Conservation (phyloP, 2,888 invertebrate species). For the Serrognathus titanus region DNA sequence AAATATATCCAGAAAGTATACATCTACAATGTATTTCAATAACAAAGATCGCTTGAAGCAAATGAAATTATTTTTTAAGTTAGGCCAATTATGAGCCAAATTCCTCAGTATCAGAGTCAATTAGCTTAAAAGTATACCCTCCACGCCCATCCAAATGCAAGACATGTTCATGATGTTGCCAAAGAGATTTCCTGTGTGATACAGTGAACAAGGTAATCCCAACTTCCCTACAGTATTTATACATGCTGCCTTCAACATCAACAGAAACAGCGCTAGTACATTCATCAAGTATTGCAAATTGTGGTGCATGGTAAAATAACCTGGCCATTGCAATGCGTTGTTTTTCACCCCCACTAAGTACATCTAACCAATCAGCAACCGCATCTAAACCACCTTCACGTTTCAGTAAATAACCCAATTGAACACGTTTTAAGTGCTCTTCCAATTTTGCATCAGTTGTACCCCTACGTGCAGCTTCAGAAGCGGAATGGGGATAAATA, state of each 20-base stretch:
- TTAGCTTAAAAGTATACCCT: constrained; percentile 78
- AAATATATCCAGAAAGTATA: too few relatives aligned
- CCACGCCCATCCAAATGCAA: constrained; percentile 96
- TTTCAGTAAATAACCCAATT: constrained; percentile 76
- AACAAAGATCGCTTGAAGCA: too few relatives aligned
- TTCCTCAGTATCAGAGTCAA: constrained; percentile 82
- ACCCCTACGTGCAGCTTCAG: constrained; percentile 77
- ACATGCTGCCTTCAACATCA: constrained; percentile 97
- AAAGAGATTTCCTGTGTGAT: constrained; percentile 94
- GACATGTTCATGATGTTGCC: constrained; percentile 96
- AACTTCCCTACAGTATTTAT: constrained; percentile 84
- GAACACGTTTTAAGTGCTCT: constrained; percentile 75
- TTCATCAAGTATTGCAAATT: constrained; percentile 98
- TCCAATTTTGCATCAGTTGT: constrained; percentile 75
- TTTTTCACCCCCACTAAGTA: constrained; percentile 96
- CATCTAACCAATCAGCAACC: constrained; percentile 98
- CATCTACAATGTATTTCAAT: too few relatives aligned
- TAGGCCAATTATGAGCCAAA: constrained; percentile 79
- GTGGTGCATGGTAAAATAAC: constrained; percentile 94
- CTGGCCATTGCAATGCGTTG: constrained; percentile 98
- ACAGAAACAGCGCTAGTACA: constrained; percentile 98
- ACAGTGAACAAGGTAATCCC: constrained; percentile 95
- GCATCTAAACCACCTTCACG: constrained; percentile 89
- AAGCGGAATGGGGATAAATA: constrained; percentile 90
- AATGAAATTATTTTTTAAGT: neutral